phyloP scores from a whole-genome alignment of 2,113 vertebrate genomes.

The Takifugu bimaculatus region DNA sequence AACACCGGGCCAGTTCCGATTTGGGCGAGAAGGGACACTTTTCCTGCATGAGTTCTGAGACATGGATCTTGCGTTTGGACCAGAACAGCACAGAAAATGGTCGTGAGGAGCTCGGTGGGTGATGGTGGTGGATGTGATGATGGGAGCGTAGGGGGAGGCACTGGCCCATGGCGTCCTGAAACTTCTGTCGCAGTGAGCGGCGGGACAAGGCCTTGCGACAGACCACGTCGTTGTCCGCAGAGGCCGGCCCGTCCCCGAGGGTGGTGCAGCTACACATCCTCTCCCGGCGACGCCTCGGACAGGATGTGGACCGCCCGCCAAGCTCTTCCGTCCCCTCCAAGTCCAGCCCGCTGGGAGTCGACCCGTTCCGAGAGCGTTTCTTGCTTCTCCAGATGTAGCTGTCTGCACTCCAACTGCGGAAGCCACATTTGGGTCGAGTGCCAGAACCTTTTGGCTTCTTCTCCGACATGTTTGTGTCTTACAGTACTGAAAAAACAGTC shows the following conservation, averaged over 20 bases:
- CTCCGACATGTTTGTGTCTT: slow-evolving; percentile 71
- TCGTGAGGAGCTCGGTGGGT: slow-evolving; percentile 59
- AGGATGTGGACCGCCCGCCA: slow-evolving; percentile 66
- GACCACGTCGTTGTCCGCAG: slow-evolving; percentile 77
- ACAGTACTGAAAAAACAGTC: slow-evolving; percentile 11
- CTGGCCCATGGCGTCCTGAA: slow-evolving; percentile 93
- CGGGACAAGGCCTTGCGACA: slow-evolving; percentile 83
- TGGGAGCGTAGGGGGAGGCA: slow-evolving; percentile 90
- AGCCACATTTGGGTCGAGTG: slow-evolving; percentile 82
- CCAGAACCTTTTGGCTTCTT: slow-evolving; percentile 75
- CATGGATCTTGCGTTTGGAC: slow-evolving; percentile 92
- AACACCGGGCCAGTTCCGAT: slow-evolving; percentile 89
- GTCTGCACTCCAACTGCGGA: slow-evolving; percentile 90
- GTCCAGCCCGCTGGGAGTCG: slow-evolving; percentile 59
- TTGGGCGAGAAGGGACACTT: slow-evolving; percentile 91
- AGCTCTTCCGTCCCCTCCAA: slow-evolving; percentile 62
- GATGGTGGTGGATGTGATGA: slow-evolving; percentile 78
- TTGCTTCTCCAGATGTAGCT: slow-evolving; percentile 90
- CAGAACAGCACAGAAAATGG: slow-evolving; percentile 78
- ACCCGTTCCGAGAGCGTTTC: slow-evolving; percentile 83
- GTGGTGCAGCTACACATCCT: slow-evolving; percentile 85
- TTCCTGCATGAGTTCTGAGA: slow-evolving; percentile 93
- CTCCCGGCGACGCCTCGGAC: slow-evolving; percentile 78
- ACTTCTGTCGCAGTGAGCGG: slow-evolving; percentile 89
- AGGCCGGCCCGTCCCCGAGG: slow-evolving; percentile 58